A percentile compares a stretch with the other conserved stretches of the same genome.
Evolutionary conservation across 92 coral and sea anemone species (phyloP).

Genomic region (Actinostola sp.): DNA sequence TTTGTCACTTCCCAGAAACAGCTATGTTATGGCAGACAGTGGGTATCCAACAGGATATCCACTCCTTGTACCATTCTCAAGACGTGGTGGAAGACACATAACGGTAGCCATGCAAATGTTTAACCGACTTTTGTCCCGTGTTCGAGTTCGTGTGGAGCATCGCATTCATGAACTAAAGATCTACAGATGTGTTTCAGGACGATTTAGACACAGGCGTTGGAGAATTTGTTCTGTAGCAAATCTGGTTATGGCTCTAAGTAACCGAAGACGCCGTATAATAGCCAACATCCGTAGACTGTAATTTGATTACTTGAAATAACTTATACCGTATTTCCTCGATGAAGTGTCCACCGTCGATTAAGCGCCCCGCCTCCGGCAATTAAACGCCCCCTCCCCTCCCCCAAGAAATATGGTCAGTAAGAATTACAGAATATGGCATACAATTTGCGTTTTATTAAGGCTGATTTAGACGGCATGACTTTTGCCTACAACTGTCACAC

Average conservation of each 20-base stretch:
- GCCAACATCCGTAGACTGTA: too few species aligned
- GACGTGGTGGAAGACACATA: constrained; percentile 26
- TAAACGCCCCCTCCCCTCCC: too few species aligned
- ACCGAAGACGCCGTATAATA: too few species aligned
- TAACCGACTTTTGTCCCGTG: constrained; percentile 23
- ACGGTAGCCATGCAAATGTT: constrained; percentile 24
- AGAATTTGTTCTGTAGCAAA: constrained; percentile 37
- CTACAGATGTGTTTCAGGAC: constrained; percentile 35
- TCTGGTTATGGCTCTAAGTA: constrained; percentile 49
- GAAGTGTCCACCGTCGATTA: too few species aligned
- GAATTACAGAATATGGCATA: too few species aligned
- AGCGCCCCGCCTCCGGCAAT: too few species aligned
- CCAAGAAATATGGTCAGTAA: too few species aligned
- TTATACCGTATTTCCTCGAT: too few species aligned
- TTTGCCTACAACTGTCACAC: too few species aligned
- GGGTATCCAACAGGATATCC: constrained; percentile 31
- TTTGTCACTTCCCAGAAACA: constrained; percentile 13
- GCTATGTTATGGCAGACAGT: constrained; percentile 28
- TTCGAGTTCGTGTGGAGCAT: constrained; percentile 25
- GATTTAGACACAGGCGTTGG: constrained; percentile 44
- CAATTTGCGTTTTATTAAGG: too few species aligned
- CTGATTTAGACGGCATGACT: too few species aligned
- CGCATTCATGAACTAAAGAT: constrained; percentile 42
- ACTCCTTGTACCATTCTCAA: constrained; percentile 30
- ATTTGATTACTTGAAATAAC: too few species aligned